A percentile compares a stretch with the other conserved stretches of the same genome.
phyloP scores from a whole-genome alignment of 2,797 vertebrate species.

The Gadopsis bispinosus region DNA sequence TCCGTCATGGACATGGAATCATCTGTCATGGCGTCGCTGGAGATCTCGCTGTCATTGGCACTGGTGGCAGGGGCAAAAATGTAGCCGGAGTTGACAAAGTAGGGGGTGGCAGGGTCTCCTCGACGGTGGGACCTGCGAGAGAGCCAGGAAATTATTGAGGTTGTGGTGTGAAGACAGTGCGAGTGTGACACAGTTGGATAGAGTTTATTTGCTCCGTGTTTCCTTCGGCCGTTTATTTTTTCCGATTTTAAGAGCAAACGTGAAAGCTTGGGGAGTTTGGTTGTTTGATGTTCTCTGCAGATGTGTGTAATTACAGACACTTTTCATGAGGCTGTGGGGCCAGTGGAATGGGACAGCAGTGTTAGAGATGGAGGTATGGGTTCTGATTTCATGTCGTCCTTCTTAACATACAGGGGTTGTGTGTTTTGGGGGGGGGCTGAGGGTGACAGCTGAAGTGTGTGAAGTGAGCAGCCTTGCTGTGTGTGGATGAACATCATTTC shows the following conservation, averaged over 20 bases:
- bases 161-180: background rate
- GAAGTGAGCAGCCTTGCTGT: slow-evolving; percentile 75
- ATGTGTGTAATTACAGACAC: slow-evolving; percentile 80
- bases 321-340: slow-evolving; percentile 74
- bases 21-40: slow-evolving; percentile 94
- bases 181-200: background rate
- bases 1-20: slow-evolving; percentile 98
- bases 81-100: slow-evolving; percentile 93
- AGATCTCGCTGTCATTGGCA: slow-evolving; percentile 95
- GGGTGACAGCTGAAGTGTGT: slow-evolving; percentile 54
- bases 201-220: slow-evolving; percentile 3
- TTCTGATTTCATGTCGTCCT: slow-evolving; percentile 49
- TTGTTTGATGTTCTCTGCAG: slow-evolving; percentile 56
- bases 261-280: slow-evolving; percentile 16
- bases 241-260: slow-evolving; percentile 25
- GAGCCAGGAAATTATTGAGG: background rate
- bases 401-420: slow-evolving; percentile 18
- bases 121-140: slow-evolving; percentile 89
- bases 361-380: slow-evolving; percentile 53
- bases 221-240: slow-evolving; percentile 5
- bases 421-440: slow-evolving; percentile 34
- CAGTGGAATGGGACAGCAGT: slow-evolving; percentile 75
- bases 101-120: slow-evolving; percentile 89
- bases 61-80: slow-evolving; percentile 94
- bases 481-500: slow-evolving; percentile 74